Evolutionary conservation across 2,797 vertebrate species (phyloP), one percentile per base, ranked within the genome.

Genomic region (Myotis pilosus): DNA sequence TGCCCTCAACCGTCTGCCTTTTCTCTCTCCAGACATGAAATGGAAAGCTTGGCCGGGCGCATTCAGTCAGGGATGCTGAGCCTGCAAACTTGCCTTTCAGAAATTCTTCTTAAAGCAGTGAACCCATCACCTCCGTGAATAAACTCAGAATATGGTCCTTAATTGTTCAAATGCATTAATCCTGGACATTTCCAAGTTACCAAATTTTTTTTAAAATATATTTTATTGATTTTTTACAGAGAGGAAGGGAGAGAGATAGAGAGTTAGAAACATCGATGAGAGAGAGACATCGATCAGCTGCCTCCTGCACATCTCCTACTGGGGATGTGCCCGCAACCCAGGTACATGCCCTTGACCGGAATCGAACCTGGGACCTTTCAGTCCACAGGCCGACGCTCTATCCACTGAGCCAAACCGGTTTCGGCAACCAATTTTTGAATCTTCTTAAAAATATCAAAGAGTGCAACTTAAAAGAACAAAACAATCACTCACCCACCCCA

Each of bases 31-130:
- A 88, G 47, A 66, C 2, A 1, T 2, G 36, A 93, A 84, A 80
- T 22, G n/a, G 44, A 22, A 86, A 87, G 74, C 15, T 3, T 68
- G 49, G 33, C 25, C 36, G 19, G 17, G 30, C 60, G 4, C 23
- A 72, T 6, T 55, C 4, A 23, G 19, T 79, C 47, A 60, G 53
- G 10, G 30, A 47, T 74, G 33, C 38, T 53, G 20, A 90, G 55
- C 12, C 10, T 53, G 47, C 47, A 76, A 44, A 38, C 41, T 16
- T 51, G 17, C 33, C 86, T 92, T 92, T 89, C 75, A 79, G 76
- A 92, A 92, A 92, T 66, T 86, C 75, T 96, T 62, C 36, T 79
- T n/a, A 89, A 89, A 90, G 69, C 22, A 87, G 17, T 79, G 92
- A 60, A 91, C 64, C 10, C 9, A 86, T 36, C 28, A 81, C 12